phyloP scores from a whole-genome alignment of 2,797 vertebrate species.

The Myotis findleyi region DNA sequence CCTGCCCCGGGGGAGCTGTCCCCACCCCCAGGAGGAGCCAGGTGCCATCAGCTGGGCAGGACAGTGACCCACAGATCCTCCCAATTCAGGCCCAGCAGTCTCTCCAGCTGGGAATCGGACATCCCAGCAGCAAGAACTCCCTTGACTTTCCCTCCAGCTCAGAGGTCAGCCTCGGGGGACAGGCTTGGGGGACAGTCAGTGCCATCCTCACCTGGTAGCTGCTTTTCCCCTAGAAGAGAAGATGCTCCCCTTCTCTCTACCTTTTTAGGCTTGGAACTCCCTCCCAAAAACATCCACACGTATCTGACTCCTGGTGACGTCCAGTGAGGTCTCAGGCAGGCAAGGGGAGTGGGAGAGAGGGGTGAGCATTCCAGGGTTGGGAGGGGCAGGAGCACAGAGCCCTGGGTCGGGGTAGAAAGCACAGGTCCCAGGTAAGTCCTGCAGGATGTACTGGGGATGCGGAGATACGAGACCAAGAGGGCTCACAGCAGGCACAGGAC shows the following conservation, averaged over 20 bases:
- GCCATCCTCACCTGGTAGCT: background rate
- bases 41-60: background rate
- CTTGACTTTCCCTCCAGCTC: background rate
- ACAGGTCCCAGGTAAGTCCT: background rate
- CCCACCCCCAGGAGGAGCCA: background rate
- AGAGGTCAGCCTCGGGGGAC: background rate
- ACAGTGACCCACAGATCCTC: background rate
- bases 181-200: background rate
- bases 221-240: background rate
- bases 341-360: too few species aligned
- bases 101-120: background rate
- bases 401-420: background rate
- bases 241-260: background rate
- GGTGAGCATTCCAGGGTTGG: background rate
- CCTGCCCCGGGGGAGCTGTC: accelerated
- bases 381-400: background rate
- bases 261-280: background rate
- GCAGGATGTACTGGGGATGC: background rate
- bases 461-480: background rate
- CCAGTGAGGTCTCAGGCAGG: background rate
- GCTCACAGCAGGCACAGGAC: background rate
- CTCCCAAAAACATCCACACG: background rate
- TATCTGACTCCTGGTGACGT: background rate
- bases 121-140: background rate
- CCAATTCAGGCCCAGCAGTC: background rate